Conservation (phyloP, 1,140 invertebrate species). For the Drosophila albomicans region DNA sequence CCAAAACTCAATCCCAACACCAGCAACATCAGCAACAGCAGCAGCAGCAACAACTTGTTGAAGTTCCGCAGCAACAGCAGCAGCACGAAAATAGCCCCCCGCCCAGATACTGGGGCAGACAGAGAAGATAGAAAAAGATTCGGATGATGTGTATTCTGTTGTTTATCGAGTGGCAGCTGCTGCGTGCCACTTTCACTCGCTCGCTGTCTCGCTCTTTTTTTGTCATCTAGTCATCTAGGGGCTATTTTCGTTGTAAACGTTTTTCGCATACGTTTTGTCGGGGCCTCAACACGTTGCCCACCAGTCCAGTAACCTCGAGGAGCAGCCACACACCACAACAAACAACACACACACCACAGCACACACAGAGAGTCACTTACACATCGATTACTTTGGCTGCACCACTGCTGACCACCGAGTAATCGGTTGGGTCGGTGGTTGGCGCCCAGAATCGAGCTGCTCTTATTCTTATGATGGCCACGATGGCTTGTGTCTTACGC, state of each 20-base stretch:
- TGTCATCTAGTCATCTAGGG: not conserved
- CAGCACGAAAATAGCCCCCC: slow-evolving; percentile 42
- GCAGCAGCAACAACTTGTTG: slow-evolving; percentile 42
- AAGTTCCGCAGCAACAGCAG: slow-evolving; percentile 36
- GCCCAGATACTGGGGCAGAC: slow-evolving; percentile 25
- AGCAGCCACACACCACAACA: slow-evolving; percentile 14
- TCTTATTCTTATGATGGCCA: slow-evolving; percentile 18
- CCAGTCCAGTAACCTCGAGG: not conserved
- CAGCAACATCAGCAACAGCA: slow-evolving; percentile 31
- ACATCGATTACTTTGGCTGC: slow-evolving; percentile 1
- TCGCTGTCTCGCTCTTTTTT: not conserved
- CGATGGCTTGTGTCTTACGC: slow-evolving; percentile 9
- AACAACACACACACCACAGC: slow-evolving; percentile 4
- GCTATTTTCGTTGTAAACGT: slow-evolving; percentile 48
- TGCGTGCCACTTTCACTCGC: slow-evolving; percentile 33
- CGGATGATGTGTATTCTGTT: not conserved
- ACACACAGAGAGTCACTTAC: not conserved
- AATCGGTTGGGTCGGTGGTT: slow-evolving; percentile 34
- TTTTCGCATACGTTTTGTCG: not conserved
- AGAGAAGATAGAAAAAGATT: slow-evolving; percentile 2
- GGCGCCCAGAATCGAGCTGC: not conserved
- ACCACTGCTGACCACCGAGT: slow-evolving; percentile 27
- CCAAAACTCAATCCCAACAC: not conserved
- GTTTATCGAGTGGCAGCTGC: slow-evolving; percentile 30
- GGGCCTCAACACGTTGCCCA: not conserved